phyloP scores from a whole-genome alignment of 2,797 vertebrate genomes.

The Meriones psammophilus region DNA sequence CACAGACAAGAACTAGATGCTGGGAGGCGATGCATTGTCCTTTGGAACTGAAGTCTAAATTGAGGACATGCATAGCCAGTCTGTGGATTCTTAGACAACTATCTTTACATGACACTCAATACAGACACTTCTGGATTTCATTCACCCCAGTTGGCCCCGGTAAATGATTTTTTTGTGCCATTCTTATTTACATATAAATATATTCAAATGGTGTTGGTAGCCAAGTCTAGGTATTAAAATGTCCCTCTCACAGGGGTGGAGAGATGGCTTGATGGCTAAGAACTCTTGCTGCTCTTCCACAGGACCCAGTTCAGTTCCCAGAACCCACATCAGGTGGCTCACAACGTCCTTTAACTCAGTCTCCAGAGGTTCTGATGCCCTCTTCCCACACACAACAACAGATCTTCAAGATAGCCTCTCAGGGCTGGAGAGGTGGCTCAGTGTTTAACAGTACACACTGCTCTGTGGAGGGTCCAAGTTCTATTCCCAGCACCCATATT shows the following conservation, averaged over 20 bases:
- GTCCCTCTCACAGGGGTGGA: neutral
- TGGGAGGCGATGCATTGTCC: neutral
- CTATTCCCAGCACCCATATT: neutral
- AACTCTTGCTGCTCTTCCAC: neutral
- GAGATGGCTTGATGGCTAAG: neutral
- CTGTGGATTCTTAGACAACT: neutral
- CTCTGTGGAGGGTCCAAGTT: neutral
- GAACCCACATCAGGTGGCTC: neutral
- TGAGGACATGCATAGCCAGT: neutral
- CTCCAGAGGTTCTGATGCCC: neutral
- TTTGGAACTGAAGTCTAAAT: neutral
- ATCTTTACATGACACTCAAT: neutral
- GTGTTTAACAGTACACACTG: neutral
- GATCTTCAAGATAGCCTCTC: neutral
- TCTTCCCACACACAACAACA: neutral
- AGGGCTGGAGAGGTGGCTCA: neutral
- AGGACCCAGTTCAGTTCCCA: neutral
- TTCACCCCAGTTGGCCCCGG: neutral
- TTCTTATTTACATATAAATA: constrained; percentile 40
- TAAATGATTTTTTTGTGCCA: neutral
- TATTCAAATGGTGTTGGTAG: constrained; percentile 18
- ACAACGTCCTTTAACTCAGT: neutral
- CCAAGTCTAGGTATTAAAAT: constrained; percentile 26
- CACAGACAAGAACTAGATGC: neutral
- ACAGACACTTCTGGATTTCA: neutral